Base-by-base conservation (phyloP, 1,140 invertebrate genomes). In the Ctenoplectra terminalis region DNA sequence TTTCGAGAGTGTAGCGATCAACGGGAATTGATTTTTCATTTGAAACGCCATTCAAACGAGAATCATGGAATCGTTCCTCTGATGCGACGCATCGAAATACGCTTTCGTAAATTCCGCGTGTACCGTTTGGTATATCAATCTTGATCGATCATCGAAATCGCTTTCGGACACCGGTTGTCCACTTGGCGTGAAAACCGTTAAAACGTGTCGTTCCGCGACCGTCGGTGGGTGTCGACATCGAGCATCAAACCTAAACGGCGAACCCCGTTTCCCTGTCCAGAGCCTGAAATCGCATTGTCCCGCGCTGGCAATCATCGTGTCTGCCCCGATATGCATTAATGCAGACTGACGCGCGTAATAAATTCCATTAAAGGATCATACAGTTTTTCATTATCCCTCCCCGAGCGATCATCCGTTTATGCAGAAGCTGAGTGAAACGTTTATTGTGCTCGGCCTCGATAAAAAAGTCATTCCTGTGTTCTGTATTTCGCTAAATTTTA, bases 71-170 rank as follows among this genome's bases (percentile, higher is more conserved):
- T 26, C 43, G 72, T 37, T 34, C 50, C 20, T 23, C 61, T 17
- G 46, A 69, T 29, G 11, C 63, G 37, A 23, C 73, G 46, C n/a
- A 58, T 40, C 34, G 73, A 76, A 43, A 77, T 23, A 8, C 40
- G 72, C 60, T 37, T 58, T 78, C 37, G 9, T 60, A 73, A 46
- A 31, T 73, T 34, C 54, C 15, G 46, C 48, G 31, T 52, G 52
- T 54, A 56, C 56, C 26, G 23, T 26, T 17, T 17, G 54, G 52
- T 46, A 48, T 70, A 78, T 78, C 76, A 78, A 71, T 78, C 76
- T 78, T 78, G 29, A 78, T 78, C 76, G 66, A 78, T 78, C 76
- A 78, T 48, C 31, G 66, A 43, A 78, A 78, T 78, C 54, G 75
- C 52, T 58, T 46, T 70, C 75, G 75, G n/a, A 60, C 54, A 40